Evolutionary conservation across 2,888 invertebrate species (phyloP), one percentile per base, ranked within the genome.

Genomic region (Callinectes sapidus): DNA sequence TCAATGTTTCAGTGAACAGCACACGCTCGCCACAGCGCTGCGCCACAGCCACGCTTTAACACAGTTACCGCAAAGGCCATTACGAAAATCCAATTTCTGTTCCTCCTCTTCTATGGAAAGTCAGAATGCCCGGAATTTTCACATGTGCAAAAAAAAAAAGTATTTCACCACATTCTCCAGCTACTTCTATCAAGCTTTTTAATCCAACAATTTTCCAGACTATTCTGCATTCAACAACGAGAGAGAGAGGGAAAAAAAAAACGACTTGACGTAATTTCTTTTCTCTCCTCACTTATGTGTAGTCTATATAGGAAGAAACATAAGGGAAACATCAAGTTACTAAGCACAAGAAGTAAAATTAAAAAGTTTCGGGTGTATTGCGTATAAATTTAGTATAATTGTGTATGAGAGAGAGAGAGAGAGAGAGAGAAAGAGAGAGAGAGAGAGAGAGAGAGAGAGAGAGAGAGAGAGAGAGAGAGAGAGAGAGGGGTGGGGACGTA

Each of bases 381-480:
- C 28, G 28, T 71, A n/a, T 28, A n/a, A n/a, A n/a, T n/a, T n/a
- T n/a, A n/a, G n/a, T 71, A n/a, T 71, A n/a, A n/a, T 23, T 71
- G 71, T 71, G 71, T 71, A 61, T 8, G 48, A 48, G 48, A 48
- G 48, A 48, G 61, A 61, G 55, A 55, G 71, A 71, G 71, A 71
- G 71, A 71, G 71, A 71, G 71, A 71, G 71, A 71, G 71, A 71
- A 28, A 71, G 71, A 71, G 71, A 71, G 71, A 71, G 71, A 71
- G 71, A 71, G 71, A 71, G 71, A 71, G 71, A 71, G 71, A 71
- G 71, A 71, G 71, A 71, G 71, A 71, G 71, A 71, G 71, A 71
- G 71, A 71, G 71, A 71, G 71, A 71, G 71, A 71, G 71, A 71
- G 71, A 71, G 71, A 71, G 71, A 71, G 71, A 71, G 71, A 71